Evolutionary conservation across 1,140 invertebrate species (phyloP), one percentile per base, ranked within the genome.

Genomic region (Proales similis): DNA sequence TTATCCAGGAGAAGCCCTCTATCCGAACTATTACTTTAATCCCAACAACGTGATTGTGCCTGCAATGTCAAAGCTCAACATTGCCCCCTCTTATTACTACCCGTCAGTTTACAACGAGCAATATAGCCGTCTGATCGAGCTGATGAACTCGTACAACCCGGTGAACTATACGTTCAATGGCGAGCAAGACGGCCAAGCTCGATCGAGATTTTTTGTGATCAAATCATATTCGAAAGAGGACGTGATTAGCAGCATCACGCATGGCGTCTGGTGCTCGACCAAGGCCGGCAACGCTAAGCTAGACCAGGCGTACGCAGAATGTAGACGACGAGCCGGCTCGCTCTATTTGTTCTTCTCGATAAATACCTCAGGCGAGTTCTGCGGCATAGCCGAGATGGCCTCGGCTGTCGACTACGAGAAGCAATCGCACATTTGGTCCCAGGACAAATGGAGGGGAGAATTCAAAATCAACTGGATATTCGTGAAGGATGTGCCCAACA

Each of bases 261-360:
- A 96, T 75, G 90, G 91, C 74, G 95, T 96, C 69, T 96, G 92
- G 93, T 96, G 92, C 75, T 93, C 89, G 67, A 96, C 92, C 0
- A 90, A 95, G 71, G 89, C 94, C 70, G 92, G 92, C 14, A 97
- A 97, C 75, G 94, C 94, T 71, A 80, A 90, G 30, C 78, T 97
- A 63, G 91, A 97, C 74, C 79, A 84, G 63, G 92, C 92, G 24
- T 96, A 84, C 73, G 83, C 86, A 51, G 90, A 94, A 69, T 57
- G 51, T 14, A 26, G 7, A 26, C 72, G 79, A 14, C 84, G 87
- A 65, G 79, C 79, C 0, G 88, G 88, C 32, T 79, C 82, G 48
- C 82, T 97, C 7, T 93, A 87, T 79, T 80, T 97, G 46, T 90
- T 95, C 71, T 97, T 89, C 74, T 94, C 90, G 36, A 92, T 97